A percentile compares a stretch with the other conserved stretches of the same genome.
Evolutionary conservation across 2,797 vertebrate genomes (phyloP).

Genomic region (Odontamblyopus rebecca): DNA sequence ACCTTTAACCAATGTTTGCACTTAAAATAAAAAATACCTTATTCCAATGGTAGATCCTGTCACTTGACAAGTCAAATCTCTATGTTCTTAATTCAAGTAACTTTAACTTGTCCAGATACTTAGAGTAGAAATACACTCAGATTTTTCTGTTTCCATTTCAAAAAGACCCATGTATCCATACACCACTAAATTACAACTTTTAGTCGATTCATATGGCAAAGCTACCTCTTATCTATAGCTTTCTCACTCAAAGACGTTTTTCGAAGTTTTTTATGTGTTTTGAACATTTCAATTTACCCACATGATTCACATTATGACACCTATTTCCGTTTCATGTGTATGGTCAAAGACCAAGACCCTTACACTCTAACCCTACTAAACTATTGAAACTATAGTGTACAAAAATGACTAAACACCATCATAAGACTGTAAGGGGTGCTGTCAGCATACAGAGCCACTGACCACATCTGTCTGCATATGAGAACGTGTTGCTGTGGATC

Average conservation of each 20-base stretch:
- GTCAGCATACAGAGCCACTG: conserved; percentile 1
- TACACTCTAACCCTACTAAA: not conserved
- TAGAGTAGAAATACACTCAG: too few relatives aligned
- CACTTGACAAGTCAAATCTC: not conserved
- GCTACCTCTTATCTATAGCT: not conserved
- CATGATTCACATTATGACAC: not conserved
- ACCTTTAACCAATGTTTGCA: not conserved
- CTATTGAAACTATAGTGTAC: too few relatives aligned
- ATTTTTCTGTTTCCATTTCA: not conserved
- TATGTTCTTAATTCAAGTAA: not conserved
- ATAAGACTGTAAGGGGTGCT: not conserved
- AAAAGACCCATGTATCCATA: not conserved
- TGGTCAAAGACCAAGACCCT: not conserved
- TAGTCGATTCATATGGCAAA: too few relatives aligned
- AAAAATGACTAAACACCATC: too few relatives aligned
- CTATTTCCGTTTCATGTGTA: not conserved
- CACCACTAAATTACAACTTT: too few relatives aligned
- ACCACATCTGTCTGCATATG: not conserved
- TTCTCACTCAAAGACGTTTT: not conserved
- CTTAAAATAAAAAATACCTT: not conserved
- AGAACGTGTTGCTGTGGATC: conserved; percentile 3
- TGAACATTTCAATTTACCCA: not conserved
- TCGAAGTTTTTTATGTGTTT: not conserved
- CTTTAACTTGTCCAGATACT: not conserved
- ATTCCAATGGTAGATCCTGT: not conserved